Evolutionary conservation across 1,140 invertebrate species (phyloP), one percentile per base, ranked within the genome.

Genomic region (Zaprionus inermis): DNA sequence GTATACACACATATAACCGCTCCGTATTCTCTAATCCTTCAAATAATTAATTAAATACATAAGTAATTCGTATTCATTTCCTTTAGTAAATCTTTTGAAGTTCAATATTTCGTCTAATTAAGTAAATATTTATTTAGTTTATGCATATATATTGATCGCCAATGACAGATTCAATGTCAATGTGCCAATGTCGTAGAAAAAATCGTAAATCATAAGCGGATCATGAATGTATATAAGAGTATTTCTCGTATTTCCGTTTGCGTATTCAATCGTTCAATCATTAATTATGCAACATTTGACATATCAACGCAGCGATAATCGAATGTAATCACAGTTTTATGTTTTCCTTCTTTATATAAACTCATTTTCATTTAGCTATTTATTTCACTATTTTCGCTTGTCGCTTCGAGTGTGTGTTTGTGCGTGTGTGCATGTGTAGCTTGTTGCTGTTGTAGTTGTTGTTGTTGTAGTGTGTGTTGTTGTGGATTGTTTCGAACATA

Each of bases 281-380:
- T 16, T 44, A 44, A 44, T 44, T 85, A 81, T 81, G 74, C 77
- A 88, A 84, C 81, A 83, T 78, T 89, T 76, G 67, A 60, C 56
- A 70, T 72, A 78, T 88, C 82, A 86, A 85, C 67, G 75, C 74
- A 68, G 86, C 64, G 76, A 89, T 77, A 86, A 89, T 78, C 73
- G 88, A 86, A 86, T 91, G 82, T 88, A 88, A 91, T 91, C 88
- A 84, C 89, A 91, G 89, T 88, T 91, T 88, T 91, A 91, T 91
- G 81, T 91, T 91, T 88, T 79, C 89, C 83, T 89, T 91, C 76
- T 91, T 84, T 83, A 83, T 91, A 88, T 91, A 88, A 88, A 91
- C 78, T 80, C 80, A 83, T 79, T 91, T 88, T 84, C 80, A 84
- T 88, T 91, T 90, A 91, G 78, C 88, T 90, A 91, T 84, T 91